Conservation (phyloP, 2,888 invertebrate species). For the Dimorphilus gyrociliatus region DNA sequence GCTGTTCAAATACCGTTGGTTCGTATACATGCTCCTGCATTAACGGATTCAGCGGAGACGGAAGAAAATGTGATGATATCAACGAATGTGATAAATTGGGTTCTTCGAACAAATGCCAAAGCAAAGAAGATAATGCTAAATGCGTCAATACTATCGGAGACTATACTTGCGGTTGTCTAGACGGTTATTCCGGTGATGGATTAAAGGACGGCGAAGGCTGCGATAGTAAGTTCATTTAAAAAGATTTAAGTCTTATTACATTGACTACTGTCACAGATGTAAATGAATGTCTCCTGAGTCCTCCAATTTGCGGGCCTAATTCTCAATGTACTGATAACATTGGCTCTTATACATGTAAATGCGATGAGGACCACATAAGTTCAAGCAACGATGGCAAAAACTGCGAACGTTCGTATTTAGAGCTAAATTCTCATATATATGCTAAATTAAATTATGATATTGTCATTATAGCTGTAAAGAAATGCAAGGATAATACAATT, state of each 20-base stretch:
- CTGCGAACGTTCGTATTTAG: constrained; percentile 1
- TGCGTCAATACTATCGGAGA: constrained; percentile 6
- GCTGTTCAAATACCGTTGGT: constrained; percentile 4
- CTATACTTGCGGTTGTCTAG: constrained; percentile 5
- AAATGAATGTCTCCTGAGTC: no score
- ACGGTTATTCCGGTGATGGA: constrained; percentile 6
- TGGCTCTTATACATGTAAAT: constrained; percentile 7
- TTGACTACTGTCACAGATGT: no score
- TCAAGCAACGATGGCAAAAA: not conserved
- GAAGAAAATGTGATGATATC: constrained; percentile 1
- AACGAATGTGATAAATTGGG: no score
- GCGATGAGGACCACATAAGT: constrained; percentile 2
- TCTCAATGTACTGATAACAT: constrained; percentile 5
- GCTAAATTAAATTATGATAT: no score
- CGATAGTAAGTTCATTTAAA: no score
- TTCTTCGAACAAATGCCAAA: not conserved
- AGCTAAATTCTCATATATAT: no score
- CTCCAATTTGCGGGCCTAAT: constrained; percentile 3
- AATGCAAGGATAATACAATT: no score
- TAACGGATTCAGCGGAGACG: constrained; percentile 6
- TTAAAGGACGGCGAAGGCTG: no score
- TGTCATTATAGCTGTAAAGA: no score
- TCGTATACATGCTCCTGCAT: constrained; percentile 5
- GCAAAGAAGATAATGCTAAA: constrained; percentile 4
- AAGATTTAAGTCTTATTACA: no score